Conservation (phyloP, 2,113 vertebrate species). For the Chauna torquata region DNA sequence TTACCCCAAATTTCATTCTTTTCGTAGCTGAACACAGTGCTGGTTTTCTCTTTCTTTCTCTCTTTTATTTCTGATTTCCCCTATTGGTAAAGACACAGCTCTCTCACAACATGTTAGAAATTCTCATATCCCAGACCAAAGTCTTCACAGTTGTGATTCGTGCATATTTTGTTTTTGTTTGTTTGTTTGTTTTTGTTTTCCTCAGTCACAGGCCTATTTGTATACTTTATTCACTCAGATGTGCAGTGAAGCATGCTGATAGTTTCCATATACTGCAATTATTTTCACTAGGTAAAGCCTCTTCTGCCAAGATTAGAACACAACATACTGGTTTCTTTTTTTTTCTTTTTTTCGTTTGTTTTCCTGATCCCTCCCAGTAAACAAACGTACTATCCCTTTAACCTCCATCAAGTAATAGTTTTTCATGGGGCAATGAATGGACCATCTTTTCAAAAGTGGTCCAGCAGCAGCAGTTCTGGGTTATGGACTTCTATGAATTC, state of each 20-base stretch:
- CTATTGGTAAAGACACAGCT: neutral
- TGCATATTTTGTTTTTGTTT: neutral
- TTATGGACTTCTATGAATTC: neutral
- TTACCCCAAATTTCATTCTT: neutral
- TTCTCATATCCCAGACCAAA: neutral
- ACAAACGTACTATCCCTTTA: neutral
- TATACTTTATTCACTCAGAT: neutral
- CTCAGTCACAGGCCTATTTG: neutral
- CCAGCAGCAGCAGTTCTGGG: neutral
- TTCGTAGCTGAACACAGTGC: neutral
- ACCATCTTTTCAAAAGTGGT: neutral
- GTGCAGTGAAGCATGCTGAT: neutral
- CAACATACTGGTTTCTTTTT: neutral
- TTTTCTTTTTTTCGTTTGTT: neutral
- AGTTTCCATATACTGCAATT: neutral
- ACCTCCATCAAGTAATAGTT: neutral
- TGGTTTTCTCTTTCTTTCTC: neutral
- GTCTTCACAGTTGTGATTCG: neutral
- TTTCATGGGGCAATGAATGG: neutral
- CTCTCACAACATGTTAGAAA: neutral
- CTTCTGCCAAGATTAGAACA: neutral
- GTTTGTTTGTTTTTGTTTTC: neutral
- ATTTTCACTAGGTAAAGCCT: neutral
- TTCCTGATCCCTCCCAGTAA: neutral
- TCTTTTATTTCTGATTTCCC: neutral